Conservation (phyloP, 2,888 invertebrate genomes). For the Tachina fera region DNA sequence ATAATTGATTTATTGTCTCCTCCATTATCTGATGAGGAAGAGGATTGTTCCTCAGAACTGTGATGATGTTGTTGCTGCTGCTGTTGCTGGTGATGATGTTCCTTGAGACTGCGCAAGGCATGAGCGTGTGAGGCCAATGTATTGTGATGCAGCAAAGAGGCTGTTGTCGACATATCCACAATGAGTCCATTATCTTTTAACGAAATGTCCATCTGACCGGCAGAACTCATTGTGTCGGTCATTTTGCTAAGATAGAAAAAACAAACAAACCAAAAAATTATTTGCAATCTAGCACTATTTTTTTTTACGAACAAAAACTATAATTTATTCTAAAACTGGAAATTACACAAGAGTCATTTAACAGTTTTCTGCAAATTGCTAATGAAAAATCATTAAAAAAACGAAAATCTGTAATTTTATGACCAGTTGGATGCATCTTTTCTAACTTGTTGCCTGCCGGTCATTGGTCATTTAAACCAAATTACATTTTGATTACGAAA, state of each 20-base stretch:
- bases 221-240: slow-evolving; percentile 80
- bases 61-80: slow-evolving; percentile 63
- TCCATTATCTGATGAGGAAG: slow-evolving; percentile 67
- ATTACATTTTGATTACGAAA: slow-evolving; percentile 41
- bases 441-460: slow-evolving; percentile 24
- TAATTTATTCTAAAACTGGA: slow-evolving; percentile 32
- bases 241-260: slow-evolving; percentile 75
- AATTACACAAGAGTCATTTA: slow-evolving; percentile 29
- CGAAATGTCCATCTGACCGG: slow-evolving; percentile 79
- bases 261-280: too few relatives aligned
- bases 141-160: slow-evolving; percentile 78
- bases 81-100: slow-evolving; percentile 73
- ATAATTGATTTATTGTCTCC: slow-evolving; percentile 66
- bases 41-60: slow-evolving; percentile 69
- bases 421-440: slow-evolving; percentile 35
- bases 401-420: slow-evolving; percentile 36
- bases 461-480: slow-evolving; percentile 22
- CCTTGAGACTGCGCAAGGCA: slow-evolving; percentile 77
- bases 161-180: slow-evolving; percentile 79
- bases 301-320: not conserved
- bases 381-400: slow-evolving; percentile 7
- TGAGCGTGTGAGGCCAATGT: slow-evolving; percentile 74
- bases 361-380: slow-evolving; percentile 12
- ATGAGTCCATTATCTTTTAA: slow-evolving; percentile 77
- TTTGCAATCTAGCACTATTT: not conserved